Base-by-base conservation (phyloP, 2,797 vertebrate genomes). In the Otus scops region DNA sequence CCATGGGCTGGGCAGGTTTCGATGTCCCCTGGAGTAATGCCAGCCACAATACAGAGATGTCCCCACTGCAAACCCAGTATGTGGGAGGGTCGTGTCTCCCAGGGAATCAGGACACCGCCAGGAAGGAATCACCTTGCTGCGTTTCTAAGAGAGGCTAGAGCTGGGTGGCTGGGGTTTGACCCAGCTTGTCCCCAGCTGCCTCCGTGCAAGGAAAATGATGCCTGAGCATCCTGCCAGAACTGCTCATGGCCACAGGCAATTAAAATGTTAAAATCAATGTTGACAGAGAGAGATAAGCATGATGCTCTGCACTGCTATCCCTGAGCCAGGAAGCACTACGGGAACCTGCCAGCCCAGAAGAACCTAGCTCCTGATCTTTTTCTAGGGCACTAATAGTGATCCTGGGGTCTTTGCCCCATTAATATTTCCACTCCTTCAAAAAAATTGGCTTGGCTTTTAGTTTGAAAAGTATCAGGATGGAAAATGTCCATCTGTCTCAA, bases 91-190 rank as follows among this genome's bases (percentile, higher is more conserved):
- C 48, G 21, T 7, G 0, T 12, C 7, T 68, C 28, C 71, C 23
- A 2, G 2, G 13, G 53, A 30, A 28, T 11, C 34, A 9, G 60
- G n/a, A 51, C 10, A 4, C 4, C 0, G 5, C 41, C 14, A 13
- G 64, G 68, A 27, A 54, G 34, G 16, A n/a, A 32, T 30, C 39
- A n/a, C 67, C 26, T 41, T 54, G 30, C 64, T 48, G 34, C 3
- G 0, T 60, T 53, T 20, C 51, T 43, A 39, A n/a, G 47, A 23
- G 38, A n/a, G 43, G 38, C 30, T 51, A n/a, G 67, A 73, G 38
- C 39, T 86, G 43, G 63, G 53, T 13, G n/a, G 16, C 57, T 53
- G 26, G 20, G 48, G 7, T 65, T 65, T 56, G 41, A 64, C 39
- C 22, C 65, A 26, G 24, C 7, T 71, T 71, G 41, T 53, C 41